phyloP scores from a whole-genome alignment of 92 coral and sea anemone species.

The Chrysogorgia sp. region DNA sequence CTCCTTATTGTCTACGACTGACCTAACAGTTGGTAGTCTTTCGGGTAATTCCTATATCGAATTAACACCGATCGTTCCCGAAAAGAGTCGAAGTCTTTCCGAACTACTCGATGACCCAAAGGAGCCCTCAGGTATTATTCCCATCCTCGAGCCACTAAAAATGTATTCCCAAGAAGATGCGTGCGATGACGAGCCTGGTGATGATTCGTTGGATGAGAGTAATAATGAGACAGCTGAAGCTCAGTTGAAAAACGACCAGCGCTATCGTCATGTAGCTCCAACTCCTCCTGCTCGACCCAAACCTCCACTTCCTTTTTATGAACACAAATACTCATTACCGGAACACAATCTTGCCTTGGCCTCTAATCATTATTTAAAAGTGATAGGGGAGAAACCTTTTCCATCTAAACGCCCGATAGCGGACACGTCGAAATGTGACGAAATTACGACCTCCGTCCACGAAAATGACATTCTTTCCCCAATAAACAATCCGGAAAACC shows the following conservation, averaged over 20 bases:
- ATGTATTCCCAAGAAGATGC: slow-evolving; percentile 73
- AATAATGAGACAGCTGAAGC: slow-evolving; percentile 66
- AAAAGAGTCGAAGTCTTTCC: slow-evolving; percentile 85
- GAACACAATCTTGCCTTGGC: not conserved
- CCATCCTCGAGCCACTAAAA: slow-evolving; percentile 91
- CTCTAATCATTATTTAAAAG: not conserved
- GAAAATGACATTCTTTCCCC: not conserved
- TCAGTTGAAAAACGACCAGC: slow-evolving; percentile 54
- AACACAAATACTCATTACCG: not conserved
- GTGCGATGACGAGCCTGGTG: slow-evolving; percentile 43
- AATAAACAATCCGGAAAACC: not conserved
- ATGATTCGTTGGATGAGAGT: slow-evolving; percentile 12
- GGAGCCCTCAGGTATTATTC: slow-evolving; percentile 50
- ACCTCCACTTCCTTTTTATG: not conserved
- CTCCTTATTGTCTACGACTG: slow-evolving; percentile 79
- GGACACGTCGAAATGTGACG: not conserved
- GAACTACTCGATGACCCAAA: slow-evolving; percentile 69
- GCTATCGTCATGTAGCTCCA: slow-evolving; percentile 6
- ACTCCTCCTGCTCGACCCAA: slow-evolving; percentile 2
- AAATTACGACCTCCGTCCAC: not conserved
- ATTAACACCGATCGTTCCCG: slow-evolving; percentile 23
- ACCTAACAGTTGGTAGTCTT: slow-evolving; percentile 79
- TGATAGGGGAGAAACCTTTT: not conserved
- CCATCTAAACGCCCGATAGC: not conserved
- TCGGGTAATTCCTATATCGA: slow-evolving; percentile 42